Evolutionary conservation across 2,113 vertebrate species (phyloP), one percentile per base, ranked within the genome.

Genomic region (Cettia cetti): DNA sequence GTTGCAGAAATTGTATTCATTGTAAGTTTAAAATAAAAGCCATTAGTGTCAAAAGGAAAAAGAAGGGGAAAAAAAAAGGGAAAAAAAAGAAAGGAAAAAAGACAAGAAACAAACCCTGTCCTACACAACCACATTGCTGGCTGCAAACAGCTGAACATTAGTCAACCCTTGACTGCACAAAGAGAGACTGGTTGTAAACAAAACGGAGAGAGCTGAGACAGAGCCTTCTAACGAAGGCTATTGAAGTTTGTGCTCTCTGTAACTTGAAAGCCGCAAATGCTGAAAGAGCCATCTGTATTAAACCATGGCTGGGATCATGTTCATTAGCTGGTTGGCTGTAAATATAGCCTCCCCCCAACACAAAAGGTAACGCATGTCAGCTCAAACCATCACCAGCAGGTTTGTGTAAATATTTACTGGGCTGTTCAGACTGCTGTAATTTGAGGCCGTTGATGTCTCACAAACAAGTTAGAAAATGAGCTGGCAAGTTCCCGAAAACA

Each of bases 281-380:
- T 97, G 95, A 94, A 96, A 96, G 90, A 91, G 50, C 96, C 91
- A 91, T 96, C 96, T 94, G 92, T 93, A 93, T 89, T 82, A 96
- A 96, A 92, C 84, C 80, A 63, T 94, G 95, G 82, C 94, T 88
- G 63, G 87, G 95, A 95, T 92, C 86, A 82, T 95, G 96, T 97
- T 97, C 97, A 97, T 97, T 97, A 97, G 95, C 91, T 97, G 96
- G 95, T 94, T 97, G 97, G 93, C 97, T 97, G 95, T 96, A 96
- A 97, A 97, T 97, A 96, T 95, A 96, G 94, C 91, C 94, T 96
- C 84, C 78, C 81, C 68, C 84, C 82, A 85, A 95, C 91, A 88
- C 89, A 89, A 94, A 94, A 95, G 92, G 90, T 86, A 91, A 90
- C 8, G 72, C 93, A 94, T 94, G 86, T 94, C 92, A 81, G 90